These are phyloP conservation scores for Rousettus madagascariensis DNA, from an alignment of 2,797 vertebrate genomes.

Conservation along the genomic window DNA sequence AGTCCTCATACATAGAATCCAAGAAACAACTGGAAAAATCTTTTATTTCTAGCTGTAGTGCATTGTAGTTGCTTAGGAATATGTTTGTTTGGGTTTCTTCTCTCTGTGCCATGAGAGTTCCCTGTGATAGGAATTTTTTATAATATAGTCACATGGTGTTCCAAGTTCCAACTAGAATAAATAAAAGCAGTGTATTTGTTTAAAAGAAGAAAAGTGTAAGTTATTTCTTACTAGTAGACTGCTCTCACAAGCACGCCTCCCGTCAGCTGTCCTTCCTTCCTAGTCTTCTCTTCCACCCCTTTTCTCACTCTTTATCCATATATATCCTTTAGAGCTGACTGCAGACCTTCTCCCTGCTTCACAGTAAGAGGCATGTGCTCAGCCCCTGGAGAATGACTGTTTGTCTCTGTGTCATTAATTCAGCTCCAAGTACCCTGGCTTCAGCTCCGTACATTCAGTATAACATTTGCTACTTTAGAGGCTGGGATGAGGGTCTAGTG, in stretches of 20 bases:
- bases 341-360: not conserved
- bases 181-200: not conserved
- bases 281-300: not conserved
- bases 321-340: not conserved
- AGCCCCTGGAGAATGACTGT: not conserved
- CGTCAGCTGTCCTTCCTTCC: not conserved
- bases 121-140: not conserved
- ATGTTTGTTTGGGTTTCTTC: not conserved
- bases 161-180: not conserved
- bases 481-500: not conserved
- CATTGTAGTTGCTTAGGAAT: not conserved
- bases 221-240: not conserved
- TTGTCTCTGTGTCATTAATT: not conserved
- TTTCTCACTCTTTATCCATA: not conserved
- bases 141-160: not conserved
- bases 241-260: not conserved
- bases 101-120: not conserved
- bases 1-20: not conserved
- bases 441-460: not conserved
- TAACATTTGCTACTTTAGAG: not conserved
- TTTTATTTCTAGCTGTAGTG: not conserved
- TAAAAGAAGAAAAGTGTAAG: not conserved
- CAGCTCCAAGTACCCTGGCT: not conserved
- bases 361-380: not conserved
- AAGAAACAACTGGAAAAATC: slow-evolving; percentile 1